Evolutionary conservation across 2,888 invertebrate genomes (phyloP).

Genomic region (Parnassius apollo): DNA sequence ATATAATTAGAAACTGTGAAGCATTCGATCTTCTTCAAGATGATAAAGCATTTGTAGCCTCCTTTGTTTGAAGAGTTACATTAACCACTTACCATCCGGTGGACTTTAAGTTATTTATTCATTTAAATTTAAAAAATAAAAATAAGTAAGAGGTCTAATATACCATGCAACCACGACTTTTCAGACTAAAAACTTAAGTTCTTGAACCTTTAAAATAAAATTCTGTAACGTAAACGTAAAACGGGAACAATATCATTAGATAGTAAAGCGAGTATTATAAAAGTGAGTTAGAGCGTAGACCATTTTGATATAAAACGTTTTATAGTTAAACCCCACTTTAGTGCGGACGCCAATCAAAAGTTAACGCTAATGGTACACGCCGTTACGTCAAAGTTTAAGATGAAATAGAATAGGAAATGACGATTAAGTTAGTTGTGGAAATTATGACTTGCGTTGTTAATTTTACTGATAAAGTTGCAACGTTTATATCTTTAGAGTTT

Average conservation of each 20-base stretch:
- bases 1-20: too few species aligned
- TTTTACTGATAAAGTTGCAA: constrained; percentile 5
- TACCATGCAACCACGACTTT: too few species aligned
- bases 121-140: too few species aligned
- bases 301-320: constrained; percentile 43
- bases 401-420: constrained; percentile 23
- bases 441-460: constrained; percentile 13
- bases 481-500: not conserved
- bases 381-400: constrained; percentile 29
- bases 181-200: too few species aligned
- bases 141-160: too few species aligned
- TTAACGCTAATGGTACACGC: constrained; percentile 50
- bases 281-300: constrained; percentile 36
- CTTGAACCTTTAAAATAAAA: not conserved
- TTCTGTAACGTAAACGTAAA: constrained; percentile 4
- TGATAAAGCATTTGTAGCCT: too few species aligned
- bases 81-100: too few species aligned
- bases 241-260: constrained; percentile 23
- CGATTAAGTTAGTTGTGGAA: constrained; percentile 13
- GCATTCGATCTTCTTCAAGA: too few species aligned
- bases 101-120: too few species aligned
- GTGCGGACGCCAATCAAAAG: constrained; percentile 45
- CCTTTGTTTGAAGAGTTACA: too few species aligned
- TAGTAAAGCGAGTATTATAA: constrained; percentile 34
- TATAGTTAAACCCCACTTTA: constrained; percentile 42